phyloP scores from a whole-genome alignment of 2,113 vertebrate species.

The Abramis brama region DNA sequence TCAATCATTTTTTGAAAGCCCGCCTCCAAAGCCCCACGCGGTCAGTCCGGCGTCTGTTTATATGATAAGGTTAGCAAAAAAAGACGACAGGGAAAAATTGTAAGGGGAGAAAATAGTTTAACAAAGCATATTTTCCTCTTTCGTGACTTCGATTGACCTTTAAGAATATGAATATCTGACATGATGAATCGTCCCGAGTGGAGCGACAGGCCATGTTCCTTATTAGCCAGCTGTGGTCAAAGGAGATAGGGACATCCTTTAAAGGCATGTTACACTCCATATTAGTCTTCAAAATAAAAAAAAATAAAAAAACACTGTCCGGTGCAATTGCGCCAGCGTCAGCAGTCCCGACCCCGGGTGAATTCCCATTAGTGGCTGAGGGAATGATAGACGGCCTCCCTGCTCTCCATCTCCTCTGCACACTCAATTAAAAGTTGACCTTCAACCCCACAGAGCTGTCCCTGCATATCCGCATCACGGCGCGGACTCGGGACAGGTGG shows the following conservation, averaged over 20 bases:
- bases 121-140: slow-evolving; percentile 70
- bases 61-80: slow-evolving; percentile 64
- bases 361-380: slow-evolving; percentile 68
- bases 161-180: slow-evolving; percentile 73
- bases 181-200: slow-evolving; percentile 65
- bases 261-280: slow-evolving; percentile 57
- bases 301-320: slow-evolving; percentile 58
- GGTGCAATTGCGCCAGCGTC: slow-evolving; percentile 62
- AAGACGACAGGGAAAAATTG: slow-evolving; percentile 56
- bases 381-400: slow-evolving; percentile 65
- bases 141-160: slow-evolving; percentile 73
- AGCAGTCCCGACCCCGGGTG: slow-evolving; percentile 61
- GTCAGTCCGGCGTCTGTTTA: slow-evolving; percentile 51
- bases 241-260: slow-evolving; percentile 58
- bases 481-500: neutral
- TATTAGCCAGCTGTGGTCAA: slow-evolving; percentile 64
- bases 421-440: slow-evolving; percentile 79
- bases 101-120: slow-evolving; percentile 60
- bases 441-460: slow-evolving; percentile 58
- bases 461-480: slow-evolving; percentile 29
- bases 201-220: slow-evolving; percentile 56
- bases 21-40: slow-evolving; percentile 48
- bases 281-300: slow-evolving; percentile 68
- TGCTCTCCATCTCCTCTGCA: slow-evolving; percentile 60
- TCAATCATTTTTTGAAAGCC: slow-evolving; percentile 69